A percentile compares a stretch with the other conserved stretches of the same genome.
Conservation (phyloP, 2,888 invertebrate species). For the Nomada lathburiana region DNA sequence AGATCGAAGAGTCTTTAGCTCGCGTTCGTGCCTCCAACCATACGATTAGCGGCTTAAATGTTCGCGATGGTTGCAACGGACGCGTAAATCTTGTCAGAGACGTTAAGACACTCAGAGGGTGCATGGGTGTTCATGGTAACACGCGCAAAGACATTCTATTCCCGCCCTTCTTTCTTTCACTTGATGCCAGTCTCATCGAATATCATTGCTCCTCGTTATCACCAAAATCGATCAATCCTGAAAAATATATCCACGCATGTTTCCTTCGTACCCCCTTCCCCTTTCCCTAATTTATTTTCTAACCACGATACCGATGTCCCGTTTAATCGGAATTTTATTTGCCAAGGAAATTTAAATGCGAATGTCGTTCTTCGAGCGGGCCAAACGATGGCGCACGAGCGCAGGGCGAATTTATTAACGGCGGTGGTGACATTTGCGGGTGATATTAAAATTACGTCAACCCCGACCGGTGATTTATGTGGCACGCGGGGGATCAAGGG, state of each 20-base stretch:
- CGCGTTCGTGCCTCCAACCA: conserved; percentile 38
- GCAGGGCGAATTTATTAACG: conserved; percentile 21
- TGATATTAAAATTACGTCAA: conserved; percentile 65
- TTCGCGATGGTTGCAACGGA: conserved; percentile 47
- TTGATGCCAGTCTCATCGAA: neutral
- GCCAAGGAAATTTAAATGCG: neutral
- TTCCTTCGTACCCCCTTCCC: too few species aligned
- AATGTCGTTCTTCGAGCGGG: neutral
- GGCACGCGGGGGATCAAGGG: conserved; percentile 24
- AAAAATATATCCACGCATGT: too few species aligned
- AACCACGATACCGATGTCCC: too few species aligned
- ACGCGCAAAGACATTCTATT: neutral
- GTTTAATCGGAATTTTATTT: too few species aligned
- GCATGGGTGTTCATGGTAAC: neutral
- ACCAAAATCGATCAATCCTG: too few species aligned
- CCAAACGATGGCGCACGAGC: neutral
- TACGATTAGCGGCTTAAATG: conserved; percentile 62
- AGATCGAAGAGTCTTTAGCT: conserved; percentile 48
- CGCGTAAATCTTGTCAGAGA: conserved; percentile 53
- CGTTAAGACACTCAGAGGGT: conserved; percentile 33
- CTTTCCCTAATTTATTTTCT: too few species aligned
- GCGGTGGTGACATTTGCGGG: conserved; percentile 19
- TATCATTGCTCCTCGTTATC: too few species aligned
- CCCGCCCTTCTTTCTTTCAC: neutral
- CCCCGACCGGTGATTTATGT: conserved; percentile 58